Percentiles rank a stretch among this genome's conserved stretches.
Conservation (phyloP, 2,888 invertebrate genomes). For the Xestia xanthographa region DNA sequence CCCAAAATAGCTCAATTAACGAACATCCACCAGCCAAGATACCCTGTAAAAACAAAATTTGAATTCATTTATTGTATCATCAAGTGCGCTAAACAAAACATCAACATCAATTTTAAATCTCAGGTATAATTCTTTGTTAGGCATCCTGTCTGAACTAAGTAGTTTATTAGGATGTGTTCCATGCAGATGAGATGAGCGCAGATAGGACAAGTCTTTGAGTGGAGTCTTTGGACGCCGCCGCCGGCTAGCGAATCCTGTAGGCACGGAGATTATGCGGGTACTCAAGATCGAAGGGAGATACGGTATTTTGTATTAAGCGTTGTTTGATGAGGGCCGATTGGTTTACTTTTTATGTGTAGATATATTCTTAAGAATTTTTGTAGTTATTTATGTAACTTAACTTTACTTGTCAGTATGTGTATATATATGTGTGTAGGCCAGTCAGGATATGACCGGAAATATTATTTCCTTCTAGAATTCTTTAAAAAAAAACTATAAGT, state of each 20-base stretch:
- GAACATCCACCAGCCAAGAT: not conserved
- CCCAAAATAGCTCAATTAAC: not conserved
- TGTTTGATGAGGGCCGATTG: not conserved
- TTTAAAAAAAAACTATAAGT: not conserved
- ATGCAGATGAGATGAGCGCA: conserved; percentile 56
- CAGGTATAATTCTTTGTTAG: conserved; percentile 37
- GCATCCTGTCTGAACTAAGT: conserved; percentile 39
- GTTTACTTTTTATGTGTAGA: not conserved
- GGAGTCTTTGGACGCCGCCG: conserved; percentile 45
- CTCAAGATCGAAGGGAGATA: conserved; percentile 36
- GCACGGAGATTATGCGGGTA: conserved; percentile 48
- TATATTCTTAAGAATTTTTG: not conserved
- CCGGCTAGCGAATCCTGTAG: conserved; percentile 42
- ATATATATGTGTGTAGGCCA: too few relatives aligned
- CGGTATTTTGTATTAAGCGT: conserved; percentile 3
- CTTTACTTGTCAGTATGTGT: not conserved
- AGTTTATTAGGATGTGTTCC: conserved; percentile 44
- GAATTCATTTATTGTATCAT: not conserved
- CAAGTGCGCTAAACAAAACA: not conserved
- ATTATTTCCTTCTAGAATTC: not conserved
- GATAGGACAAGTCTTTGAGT: conserved; percentile 57
- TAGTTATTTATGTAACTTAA: not conserved
- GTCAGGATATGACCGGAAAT: not conserved
- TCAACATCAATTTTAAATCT: conserved; percentile 23
- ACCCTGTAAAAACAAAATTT: not conserved